phyloP scores from a whole-genome alignment of 2,797 vertebrate species.

The Rhynchotus rufescens region DNA sequence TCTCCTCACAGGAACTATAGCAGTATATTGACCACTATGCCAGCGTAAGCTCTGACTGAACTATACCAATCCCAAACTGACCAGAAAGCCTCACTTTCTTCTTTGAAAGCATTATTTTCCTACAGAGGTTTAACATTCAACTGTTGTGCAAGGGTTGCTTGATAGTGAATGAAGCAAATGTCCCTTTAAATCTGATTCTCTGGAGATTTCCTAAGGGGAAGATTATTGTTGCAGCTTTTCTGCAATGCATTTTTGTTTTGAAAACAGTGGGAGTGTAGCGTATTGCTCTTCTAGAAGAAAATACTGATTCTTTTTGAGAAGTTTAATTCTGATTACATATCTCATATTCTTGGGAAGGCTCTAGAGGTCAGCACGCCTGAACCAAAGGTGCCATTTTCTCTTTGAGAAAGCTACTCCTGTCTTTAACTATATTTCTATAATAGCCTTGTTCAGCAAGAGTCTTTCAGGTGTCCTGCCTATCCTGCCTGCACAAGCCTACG shows the following conservation, averaged over 20 bases:
- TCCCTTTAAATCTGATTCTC: not conserved
- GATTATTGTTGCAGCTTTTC: not conserved
- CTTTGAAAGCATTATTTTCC: not conserved
- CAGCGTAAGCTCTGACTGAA: conserved; percentile 64
- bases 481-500: not conserved
- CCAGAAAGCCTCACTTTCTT: not conserved
- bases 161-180: not conserved
- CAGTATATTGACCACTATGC: conserved; percentile 56
- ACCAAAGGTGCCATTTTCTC: not conserved
- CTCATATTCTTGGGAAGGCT: not conserved
- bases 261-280: not conserved
- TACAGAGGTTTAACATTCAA: not conserved
- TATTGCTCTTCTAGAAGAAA: not conserved
- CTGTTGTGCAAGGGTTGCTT: not conserved
- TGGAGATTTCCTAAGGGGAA: not conserved
- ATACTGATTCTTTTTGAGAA: not conserved
- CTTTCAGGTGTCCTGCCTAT: not conserved
- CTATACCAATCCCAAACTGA: not conserved
- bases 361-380: not conserved
- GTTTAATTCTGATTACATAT: not conserved
- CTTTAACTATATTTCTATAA: not conserved
- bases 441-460: not conserved
- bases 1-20: not conserved
- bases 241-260: not conserved
- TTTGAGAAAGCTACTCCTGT: not conserved